Conservation (phyloP, 2,797 vertebrate species). For the Craterocephalus amniculus region DNA sequence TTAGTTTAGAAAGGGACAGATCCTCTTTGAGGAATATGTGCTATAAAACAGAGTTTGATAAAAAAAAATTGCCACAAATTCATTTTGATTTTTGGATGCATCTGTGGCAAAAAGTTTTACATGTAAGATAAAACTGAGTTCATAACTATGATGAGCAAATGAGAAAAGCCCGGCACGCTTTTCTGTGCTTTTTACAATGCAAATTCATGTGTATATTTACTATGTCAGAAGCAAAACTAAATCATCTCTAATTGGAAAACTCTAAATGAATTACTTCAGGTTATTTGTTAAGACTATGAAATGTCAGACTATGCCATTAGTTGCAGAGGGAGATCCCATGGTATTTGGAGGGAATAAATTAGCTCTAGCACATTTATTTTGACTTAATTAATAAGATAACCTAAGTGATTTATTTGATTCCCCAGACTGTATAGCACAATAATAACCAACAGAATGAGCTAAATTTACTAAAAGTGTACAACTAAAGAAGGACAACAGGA, state of each 20-base stretch:
- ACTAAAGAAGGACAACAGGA: conserved; percentile 77
- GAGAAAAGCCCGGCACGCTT: conserved; percentile 10
- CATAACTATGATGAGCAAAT: conserved; percentile 19
- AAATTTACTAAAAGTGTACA: conserved; percentile 80
- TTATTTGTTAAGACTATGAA: conserved; percentile 80
- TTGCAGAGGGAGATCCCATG: conserved; percentile 76
- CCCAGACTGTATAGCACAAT: conserved; percentile 79
- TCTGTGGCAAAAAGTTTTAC: background rate
- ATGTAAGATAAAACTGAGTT: background rate
- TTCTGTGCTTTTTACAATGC: conserved; percentile 36
- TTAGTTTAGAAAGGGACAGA: conserved; percentile 14
- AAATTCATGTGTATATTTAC: conserved; percentile 43
- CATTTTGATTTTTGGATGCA: conserved; percentile 9
- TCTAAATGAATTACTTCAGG: conserved; percentile 76
- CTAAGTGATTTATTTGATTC: conserved; percentile 86
- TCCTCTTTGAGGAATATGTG: conserved; percentile 2
- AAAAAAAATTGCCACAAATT: conserved; percentile 1
- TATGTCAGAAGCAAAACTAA: conserved; percentile 44
- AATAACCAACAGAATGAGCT: conserved; percentile 80
- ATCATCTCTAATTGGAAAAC: conserved; percentile 76
- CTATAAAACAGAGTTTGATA: conserved; percentile 5
- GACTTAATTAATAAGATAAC: conserved; percentile 88
- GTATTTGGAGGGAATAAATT: conserved; percentile 83
- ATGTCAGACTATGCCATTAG: conserved; percentile 80
- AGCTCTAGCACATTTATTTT: conserved; percentile 82